Evolutionary conservation across 2,797 vertebrate genomes (phyloP), one percentile per base, ranked within the genome.

Genomic region (Rhinogobio ventralis): DNA sequence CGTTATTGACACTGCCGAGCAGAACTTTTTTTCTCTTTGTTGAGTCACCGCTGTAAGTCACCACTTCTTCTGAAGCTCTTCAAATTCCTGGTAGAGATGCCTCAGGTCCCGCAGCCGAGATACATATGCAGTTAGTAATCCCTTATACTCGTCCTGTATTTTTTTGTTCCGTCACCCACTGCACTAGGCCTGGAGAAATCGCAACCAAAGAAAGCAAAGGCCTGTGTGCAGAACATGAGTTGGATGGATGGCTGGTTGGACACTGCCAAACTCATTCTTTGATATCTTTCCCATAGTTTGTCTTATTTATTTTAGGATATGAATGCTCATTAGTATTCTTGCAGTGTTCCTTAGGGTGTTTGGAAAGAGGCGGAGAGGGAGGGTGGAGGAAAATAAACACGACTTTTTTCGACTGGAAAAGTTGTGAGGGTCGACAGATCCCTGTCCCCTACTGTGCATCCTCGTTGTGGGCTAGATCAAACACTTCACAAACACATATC

Each of bases 391-490:
- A 82, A 86, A 81, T 64, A 66, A 73, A 81, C 62, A 68, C 67
- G 7, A 60, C 53, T 74, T 75, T 84, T 62, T 17, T 57, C 62
- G 51, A 42, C 46, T 72, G 57, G 62, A 86, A 79, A 64, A 85
- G 66, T 73, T 75, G 75, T 60, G 23, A n/a, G 49, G 60, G 81
- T 79, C 62, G 57, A 68, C 82, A 53, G 69, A 67, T 68, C 39
- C 84, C 71, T 46, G 79, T 76, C 81, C 79, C 89, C 89, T 76
- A 74, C 86, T 88, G 88, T 62, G 88, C 25, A 67, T 73, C 25
- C 72, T 78, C 28, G 53, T 85, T 77, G 78, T 80, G 82, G 83
- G 66, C 86, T 60, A 83, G 80, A 90, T 90, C 90, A 90, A 88
- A 89, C 86, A 81, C 82, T 57, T 46, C 87, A 86, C 86, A 82